A percentile compares a stretch with the other conserved stretches of the same genome.
Conservation (phyloP, 2,888 invertebrate genomes). For the Mermis nigrescens region DNA sequence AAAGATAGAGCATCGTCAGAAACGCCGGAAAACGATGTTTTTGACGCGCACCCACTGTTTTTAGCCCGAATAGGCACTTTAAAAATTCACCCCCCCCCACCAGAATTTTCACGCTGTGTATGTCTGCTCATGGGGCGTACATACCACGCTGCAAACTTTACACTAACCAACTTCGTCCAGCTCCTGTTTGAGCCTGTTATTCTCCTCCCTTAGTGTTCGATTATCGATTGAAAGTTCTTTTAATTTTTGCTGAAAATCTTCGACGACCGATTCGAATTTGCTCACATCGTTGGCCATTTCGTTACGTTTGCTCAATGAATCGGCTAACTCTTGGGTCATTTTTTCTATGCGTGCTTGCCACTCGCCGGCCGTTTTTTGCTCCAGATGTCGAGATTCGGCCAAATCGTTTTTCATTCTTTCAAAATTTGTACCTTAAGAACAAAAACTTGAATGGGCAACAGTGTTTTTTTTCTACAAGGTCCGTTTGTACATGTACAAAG, state of each 20-base stretch:
- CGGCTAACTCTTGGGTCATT: constrained; percentile 18
- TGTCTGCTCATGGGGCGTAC: too few species aligned
- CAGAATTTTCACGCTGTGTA: too few species aligned
- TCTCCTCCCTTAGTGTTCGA: constrained; percentile 17
- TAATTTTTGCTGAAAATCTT: constrained; percentile 19
- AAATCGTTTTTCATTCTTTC: constrained; percentile 4
- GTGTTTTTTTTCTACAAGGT: too few species aligned
- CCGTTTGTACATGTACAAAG: too few species aligned
- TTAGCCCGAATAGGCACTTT: too few species aligned
- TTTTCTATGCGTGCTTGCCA: constrained; percentile 21
- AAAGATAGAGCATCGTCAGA: too few species aligned
- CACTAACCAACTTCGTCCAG: not conserved
- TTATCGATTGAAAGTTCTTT: constrained; percentile 19
- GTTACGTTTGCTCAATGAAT: constrained; percentile 19
- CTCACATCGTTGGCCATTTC: constrained; percentile 18
- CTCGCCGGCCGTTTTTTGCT: not conserved
- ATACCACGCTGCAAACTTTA: not conserved
- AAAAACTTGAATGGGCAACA: too few species aligned
- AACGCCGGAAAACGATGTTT: too few species aligned
- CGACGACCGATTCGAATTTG: constrained; percentile 18
- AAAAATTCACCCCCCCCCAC: too few species aligned
- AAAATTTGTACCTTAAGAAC: constrained; percentile 7
- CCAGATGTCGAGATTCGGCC: not conserved
- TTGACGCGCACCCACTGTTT: too few species aligned
- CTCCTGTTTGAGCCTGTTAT: constrained; percentile 11